Conservation (phyloP, 2,888 invertebrate genomes). For the Tipula vernalis region DNA sequence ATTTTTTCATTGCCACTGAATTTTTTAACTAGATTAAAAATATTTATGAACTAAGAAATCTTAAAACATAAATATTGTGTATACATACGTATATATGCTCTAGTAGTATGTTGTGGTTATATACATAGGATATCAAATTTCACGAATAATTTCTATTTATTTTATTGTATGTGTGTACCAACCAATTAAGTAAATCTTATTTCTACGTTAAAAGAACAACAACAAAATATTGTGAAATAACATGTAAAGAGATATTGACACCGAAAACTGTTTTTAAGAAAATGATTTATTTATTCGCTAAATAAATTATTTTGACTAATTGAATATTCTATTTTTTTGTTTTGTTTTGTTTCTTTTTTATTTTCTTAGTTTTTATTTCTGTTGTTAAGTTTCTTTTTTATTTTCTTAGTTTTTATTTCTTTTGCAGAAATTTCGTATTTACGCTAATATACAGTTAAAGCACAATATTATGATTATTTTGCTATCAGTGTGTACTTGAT, state of each 20-base stretch:
- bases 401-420: neutral
- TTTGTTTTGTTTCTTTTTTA: neutral
- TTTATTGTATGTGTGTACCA: neutral
- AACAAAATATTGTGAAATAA: neutral
- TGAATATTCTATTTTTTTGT: neutral
- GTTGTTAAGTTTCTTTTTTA: neutral
- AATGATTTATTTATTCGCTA: neutral
- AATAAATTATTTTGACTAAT: constrained; percentile 4
- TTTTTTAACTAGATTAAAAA: neutral
- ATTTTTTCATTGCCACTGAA: neutral
- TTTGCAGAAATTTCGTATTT: neutral
- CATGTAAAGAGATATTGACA: neutral
- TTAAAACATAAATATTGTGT: neutral
- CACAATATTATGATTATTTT: too few relatives aligned
- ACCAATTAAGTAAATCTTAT: neutral
- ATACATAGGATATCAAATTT: neutral
- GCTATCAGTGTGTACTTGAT: too few relatives aligned
- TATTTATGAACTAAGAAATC: neutral
- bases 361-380: neutral
- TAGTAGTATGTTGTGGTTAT: neutral
- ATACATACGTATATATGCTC: neutral
- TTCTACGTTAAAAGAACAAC: neutral
- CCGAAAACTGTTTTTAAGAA: neutral
- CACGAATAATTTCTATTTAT: neutral
- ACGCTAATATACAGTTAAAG: neutral